Percentiles rank a stretch among this genome's conserved stretches.
These are phyloP conservation scores for Coracias cyanogaster DNA, from an alignment of 2,797 vertebrate genomes.

Conservation along the genomic window DNA sequence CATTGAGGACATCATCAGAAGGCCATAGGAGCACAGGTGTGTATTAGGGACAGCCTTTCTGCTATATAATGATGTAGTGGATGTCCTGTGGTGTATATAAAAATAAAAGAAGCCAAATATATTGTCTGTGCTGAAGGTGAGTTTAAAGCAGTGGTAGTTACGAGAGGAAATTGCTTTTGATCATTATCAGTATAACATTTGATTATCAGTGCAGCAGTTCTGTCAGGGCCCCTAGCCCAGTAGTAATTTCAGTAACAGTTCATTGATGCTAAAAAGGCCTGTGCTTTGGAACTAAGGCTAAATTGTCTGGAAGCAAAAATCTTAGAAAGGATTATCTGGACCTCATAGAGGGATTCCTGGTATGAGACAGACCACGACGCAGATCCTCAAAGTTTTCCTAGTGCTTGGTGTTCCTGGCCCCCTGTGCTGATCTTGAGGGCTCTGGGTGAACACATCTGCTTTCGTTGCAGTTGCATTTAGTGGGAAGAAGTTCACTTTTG, in stretches of 20 bases:
- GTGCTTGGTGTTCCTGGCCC: background rate
- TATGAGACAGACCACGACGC: background rate
- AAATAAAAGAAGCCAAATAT: background rate
- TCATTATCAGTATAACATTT: background rate
- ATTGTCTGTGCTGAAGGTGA: background rate
- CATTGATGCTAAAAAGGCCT: background rate
- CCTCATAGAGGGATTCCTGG: accelerated
- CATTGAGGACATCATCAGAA: background rate
- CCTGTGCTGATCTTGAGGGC: background rate
- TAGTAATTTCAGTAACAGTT: background rate
- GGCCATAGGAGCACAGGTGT: background rate
- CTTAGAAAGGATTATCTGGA: background rate
- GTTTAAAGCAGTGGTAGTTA: background rate
- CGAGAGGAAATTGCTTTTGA: background rate
- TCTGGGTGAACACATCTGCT: background rate
- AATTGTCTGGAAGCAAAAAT: background rate
- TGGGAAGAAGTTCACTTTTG: background rate
- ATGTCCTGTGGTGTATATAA: background rate
- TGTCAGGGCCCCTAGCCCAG: background rate
- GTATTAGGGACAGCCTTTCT: background rate
- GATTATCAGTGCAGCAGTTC: background rate
- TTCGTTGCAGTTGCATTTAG: background rate
- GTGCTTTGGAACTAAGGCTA: background rate
- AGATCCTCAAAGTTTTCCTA: background rate
- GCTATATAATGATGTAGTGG: background rate